phyloP scores from a whole-genome alignment of 2,888 invertebrate genomes.

The Exephanes ischioxanthus region DNA sequence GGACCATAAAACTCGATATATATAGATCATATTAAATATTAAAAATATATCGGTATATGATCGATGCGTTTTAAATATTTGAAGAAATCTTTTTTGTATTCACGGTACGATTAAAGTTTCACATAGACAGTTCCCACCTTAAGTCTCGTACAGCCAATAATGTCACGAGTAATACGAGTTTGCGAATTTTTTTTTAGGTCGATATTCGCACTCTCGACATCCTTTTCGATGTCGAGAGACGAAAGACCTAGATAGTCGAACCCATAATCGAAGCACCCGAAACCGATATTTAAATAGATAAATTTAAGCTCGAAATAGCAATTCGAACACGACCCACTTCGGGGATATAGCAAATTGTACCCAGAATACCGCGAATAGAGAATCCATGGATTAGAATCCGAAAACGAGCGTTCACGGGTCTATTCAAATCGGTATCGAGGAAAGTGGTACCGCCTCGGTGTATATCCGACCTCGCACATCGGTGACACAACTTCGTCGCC shows the following conservation, averaged over 20 bases:
- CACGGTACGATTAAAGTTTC: no score
- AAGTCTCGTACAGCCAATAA: no score
- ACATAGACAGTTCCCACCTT: no score
- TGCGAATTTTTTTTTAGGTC: no score
- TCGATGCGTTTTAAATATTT: no score
- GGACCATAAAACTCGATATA: no score
- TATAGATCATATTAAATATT: no score
- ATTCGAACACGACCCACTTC: background rate
- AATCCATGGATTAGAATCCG: background rate
- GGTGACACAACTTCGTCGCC: conserved; percentile 62
- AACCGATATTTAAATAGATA: background rate
- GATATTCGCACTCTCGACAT: background rate
- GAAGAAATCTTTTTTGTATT: no score
- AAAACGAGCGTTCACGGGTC: conserved; percentile 7
- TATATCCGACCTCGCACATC: conserved; percentile 22
- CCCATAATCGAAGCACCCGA: background rate
- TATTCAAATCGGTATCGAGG: conserved; percentile 31
- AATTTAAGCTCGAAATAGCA: background rate
- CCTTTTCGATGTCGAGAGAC: background rate
- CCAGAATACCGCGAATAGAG: background rate
- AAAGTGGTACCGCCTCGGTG: conserved; percentile 24
- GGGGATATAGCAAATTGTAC: background rate
- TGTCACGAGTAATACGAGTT: no score
- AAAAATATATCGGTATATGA: no score
- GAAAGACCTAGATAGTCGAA: background rate